These are phyloP conservation scores for Chironex yamaguchii DNA, from an alignment of 30 jellyfish, hydroid and myxozoan species.

Conservation along the genomic window DNA sequence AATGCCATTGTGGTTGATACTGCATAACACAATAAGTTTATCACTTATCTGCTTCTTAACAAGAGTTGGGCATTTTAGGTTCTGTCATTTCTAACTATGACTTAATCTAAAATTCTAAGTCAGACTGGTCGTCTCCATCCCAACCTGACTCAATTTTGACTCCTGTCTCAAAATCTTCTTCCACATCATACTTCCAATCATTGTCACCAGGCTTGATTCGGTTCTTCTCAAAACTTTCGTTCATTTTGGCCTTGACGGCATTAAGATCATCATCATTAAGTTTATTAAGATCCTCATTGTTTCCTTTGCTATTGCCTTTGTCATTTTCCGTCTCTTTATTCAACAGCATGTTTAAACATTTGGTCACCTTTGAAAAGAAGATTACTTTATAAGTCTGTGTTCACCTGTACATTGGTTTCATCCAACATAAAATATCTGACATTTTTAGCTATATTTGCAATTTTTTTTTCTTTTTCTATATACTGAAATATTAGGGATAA, in stretches of 20 bases:
- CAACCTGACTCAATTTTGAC: conserved; percentile 80
- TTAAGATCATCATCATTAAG: conserved; percentile 77
- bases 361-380: background rate
- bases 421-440: no score
- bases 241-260: conserved; percentile 87
- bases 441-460: no score
- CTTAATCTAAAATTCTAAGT: conserved; percentile 74
- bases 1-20: no score
- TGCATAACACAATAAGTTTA: no score
- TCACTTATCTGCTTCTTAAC: no score
- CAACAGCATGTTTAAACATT: background rate
- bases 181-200: conserved; percentile 92
- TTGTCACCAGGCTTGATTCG: conserved; percentile 89
- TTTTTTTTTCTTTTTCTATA: no score
- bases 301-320: background rate
- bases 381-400: no score
- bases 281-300: conserved; percentile 55
- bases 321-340: background rate
- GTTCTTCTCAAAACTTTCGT: conserved; percentile 78
- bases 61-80: no score
- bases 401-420: no score
- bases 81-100: no score
- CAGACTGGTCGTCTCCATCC: conserved; percentile 94
- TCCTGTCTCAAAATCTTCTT: conserved; percentile 71
- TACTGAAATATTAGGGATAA: no score